These are phyloP conservation scores for Melangyna quadrimaculata DNA, from an alignment of 2,888 invertebrate species.

Conservation along the genomic window DNA sequence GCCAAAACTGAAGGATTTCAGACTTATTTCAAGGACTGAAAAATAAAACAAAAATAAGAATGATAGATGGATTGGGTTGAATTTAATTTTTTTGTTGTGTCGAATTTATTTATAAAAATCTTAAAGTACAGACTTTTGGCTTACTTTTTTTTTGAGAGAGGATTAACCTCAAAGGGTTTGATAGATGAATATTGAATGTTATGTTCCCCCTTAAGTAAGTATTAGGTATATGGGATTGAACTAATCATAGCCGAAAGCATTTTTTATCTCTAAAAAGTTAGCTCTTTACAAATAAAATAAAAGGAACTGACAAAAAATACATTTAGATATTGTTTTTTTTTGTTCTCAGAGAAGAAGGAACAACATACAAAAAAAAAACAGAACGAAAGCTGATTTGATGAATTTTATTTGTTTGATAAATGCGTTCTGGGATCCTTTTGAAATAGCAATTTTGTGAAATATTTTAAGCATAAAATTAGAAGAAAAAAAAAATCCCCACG, in stretches of 20 bases:
- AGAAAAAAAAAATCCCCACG: not conserved
- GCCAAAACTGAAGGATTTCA: not conserved
- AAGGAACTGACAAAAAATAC: slow-evolving; percentile 6
- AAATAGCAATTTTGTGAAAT: not conserved
- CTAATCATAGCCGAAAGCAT: slow-evolving; percentile 30
- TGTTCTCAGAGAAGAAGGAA: not conserved
- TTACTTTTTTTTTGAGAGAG: slow-evolving; percentile 6
- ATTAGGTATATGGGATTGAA: slow-evolving; percentile 3
- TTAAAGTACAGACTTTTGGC: not conserved
- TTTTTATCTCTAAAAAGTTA: not conserved
- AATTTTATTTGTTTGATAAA: slow-evolving; percentile 32
- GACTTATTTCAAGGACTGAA: slow-evolving; percentile 5
- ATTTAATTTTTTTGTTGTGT: slow-evolving; percentile 16
- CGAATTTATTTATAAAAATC: not conserved
- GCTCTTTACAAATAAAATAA: not conserved
- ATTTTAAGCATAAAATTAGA: slow-evolving; percentile 2
- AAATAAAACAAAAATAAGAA: slow-evolving; percentile 1
- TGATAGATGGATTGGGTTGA: slow-evolving; percentile 34
- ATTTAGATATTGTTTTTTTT: not conserved
- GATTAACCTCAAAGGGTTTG: slow-evolving; percentile 53
- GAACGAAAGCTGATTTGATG: slow-evolving; percentile 40
- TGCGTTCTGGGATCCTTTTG: slow-evolving; percentile 5
- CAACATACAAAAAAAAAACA: not conserved
- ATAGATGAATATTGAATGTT: slow-evolving; percentile 26
- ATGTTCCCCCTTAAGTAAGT: not conserved